A percentile compares a stretch with the other conserved stretches of the same genome.
phyloP scores from a whole-genome alignment of 2,113 vertebrate species.

The Tyto alba region DNA sequence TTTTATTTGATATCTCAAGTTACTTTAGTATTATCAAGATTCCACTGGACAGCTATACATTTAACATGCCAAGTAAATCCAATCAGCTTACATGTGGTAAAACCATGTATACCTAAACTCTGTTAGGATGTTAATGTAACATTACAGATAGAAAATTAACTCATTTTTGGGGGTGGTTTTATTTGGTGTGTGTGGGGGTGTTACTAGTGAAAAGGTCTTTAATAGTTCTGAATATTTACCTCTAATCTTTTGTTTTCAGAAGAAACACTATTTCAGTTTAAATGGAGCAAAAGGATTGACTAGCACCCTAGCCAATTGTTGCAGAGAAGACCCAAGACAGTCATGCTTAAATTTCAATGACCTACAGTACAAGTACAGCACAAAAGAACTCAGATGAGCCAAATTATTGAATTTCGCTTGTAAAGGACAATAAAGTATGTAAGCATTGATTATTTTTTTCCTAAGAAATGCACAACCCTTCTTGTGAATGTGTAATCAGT shows the following conservation, averaged over 20 bases:
- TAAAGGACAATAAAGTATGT: neutral
- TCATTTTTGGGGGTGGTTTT: neutral
- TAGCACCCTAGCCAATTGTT: neutral
- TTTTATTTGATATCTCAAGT: neutral
- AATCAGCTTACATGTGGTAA: neutral
- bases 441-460: neutral
- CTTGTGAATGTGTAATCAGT: neutral
- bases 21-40: neutral
- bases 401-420: neutral
- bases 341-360: neutral
- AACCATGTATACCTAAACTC: neutral
- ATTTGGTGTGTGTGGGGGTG: accelerated
- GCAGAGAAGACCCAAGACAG: neutral
- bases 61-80: neutral
- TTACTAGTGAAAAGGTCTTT: neutral
- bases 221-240: neutral
- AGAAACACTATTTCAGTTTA: neutral
- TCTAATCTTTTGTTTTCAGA: neutral
- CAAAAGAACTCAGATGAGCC: neutral
- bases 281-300: neutral
- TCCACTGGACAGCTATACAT: neutral
- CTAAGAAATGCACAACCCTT: neutral
- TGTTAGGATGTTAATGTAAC: neutral
- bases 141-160: neutral
- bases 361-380: neutral